Percentiles rank a stretch among this genome's conserved stretches.
phyloP scores from a whole-genome alignment of 2,113 vertebrate species.

The Petaurus breviceps region DNA sequence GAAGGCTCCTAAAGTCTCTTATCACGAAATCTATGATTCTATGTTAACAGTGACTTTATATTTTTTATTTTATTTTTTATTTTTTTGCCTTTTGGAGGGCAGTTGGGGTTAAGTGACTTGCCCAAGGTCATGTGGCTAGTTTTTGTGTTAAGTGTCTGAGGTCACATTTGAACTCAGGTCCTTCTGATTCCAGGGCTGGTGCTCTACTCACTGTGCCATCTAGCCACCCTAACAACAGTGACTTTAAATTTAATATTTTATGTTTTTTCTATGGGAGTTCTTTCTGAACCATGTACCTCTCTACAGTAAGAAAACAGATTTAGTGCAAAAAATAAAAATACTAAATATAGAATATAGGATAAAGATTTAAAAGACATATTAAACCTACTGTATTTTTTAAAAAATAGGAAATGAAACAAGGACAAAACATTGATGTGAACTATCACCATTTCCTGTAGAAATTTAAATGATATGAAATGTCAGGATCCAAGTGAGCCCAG shows the following conservation, averaged over 20 bases:
- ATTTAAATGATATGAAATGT: not conserved
- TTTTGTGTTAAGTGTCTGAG: no score
- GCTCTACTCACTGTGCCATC: no score
- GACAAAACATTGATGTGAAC: not conserved
- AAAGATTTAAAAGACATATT: not conserved
- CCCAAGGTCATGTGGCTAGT: no score
- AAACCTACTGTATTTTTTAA: not conserved
- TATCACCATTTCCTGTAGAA: not conserved
- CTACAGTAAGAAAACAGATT: not conserved
- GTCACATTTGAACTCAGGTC: no score
- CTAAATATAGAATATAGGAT: not conserved
- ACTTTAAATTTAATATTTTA: not conserved
- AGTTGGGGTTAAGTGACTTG: no score
- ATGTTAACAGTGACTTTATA: not conserved
- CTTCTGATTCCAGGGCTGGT: no score
- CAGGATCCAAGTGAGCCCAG: not conserved
- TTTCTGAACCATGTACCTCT: not conserved
- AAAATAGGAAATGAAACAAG: not conserved
- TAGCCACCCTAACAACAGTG: no score
- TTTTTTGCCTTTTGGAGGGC: no score
- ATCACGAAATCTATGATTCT: not conserved
- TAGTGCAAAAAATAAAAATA: not conserved
- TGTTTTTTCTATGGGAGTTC: not conserved
- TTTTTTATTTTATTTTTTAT: not conserved
- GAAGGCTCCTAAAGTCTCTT: not conserved